Percentiles rank a stretch among this genome's conserved stretches.
phyloP scores from a whole-genome alignment of 1,140 invertebrate genomes.

The Drosophila micromelanica region DNA sequence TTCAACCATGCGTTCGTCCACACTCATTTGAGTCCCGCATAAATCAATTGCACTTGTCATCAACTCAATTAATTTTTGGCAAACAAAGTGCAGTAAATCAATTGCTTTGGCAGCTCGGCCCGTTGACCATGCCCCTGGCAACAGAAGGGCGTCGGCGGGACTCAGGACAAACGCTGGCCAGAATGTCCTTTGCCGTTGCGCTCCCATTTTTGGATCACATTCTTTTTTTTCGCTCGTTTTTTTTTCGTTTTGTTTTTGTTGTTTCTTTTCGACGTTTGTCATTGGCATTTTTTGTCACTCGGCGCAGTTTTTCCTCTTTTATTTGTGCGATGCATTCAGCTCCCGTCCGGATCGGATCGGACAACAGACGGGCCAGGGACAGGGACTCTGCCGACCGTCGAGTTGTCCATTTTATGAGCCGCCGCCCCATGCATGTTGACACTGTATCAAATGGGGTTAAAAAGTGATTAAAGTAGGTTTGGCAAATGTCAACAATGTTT shows the following conservation, averaged over 20 bases:
- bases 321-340: conserved; percentile 43
- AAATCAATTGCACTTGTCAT: conserved; percentile 85
- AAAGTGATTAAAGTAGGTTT: conserved; percentile 84
- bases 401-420: conserved; percentile 76
- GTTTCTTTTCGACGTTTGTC: conserved; percentile 73
- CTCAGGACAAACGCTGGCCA: conserved; percentile 7
- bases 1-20: conserved; percentile 64
- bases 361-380: not conserved
- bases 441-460: conserved; percentile 84
- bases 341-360: conserved; percentile 2
- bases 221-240: conserved; percentile 1
- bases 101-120: conserved; percentile 84
- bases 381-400: conserved; percentile 26
- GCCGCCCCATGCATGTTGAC: conserved; percentile 73
- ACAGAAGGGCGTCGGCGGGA: not conserved
- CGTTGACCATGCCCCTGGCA: conserved; percentile 44
- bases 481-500: conserved; percentile 83
- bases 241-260: conserved; percentile 41
- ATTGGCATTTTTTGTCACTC: conserved; percentile 74
- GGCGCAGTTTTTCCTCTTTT: conserved; percentile 42
- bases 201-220: conserved; percentile 32
- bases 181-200: conserved; percentile 28
- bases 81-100: conserved; percentile 85
- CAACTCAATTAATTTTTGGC: conserved; percentile 85
- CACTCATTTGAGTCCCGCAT: conserved; percentile 84